A percentile compares a stretch with the other conserved stretches of the same genome.
Conservation (phyloP, 2,113 vertebrate genomes). For the Melanocharis versteri region DNA sequence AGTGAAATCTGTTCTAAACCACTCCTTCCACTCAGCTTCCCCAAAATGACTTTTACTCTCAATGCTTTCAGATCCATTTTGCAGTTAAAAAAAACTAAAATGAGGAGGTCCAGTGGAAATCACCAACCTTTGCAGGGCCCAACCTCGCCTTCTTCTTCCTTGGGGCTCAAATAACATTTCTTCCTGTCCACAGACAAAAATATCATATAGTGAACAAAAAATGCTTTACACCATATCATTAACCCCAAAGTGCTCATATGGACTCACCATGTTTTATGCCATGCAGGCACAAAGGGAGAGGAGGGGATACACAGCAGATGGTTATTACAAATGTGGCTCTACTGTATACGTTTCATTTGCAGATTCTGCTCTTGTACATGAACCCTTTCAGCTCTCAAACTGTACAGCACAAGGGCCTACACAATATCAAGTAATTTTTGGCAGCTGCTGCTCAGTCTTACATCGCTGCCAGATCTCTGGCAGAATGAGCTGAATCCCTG, state of each 20-base stretch:
- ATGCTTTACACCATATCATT: background rate
- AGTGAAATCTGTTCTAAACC: background rate
- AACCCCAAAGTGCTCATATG: background rate
- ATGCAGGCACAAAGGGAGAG: background rate
- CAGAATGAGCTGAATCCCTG: slow-evolving; percentile 39
- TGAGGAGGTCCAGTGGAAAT: background rate
- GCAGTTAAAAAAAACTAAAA: background rate
- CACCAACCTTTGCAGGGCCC: background rate
- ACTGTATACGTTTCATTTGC: slow-evolving; percentile 26
- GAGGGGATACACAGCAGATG: background rate
- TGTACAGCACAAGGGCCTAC: slow-evolving; percentile 43
- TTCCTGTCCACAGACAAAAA: background rate
- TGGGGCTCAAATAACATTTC: background rate
- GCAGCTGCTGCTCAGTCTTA: slow-evolving; percentile 48
- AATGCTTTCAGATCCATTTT: background rate
- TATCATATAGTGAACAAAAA: background rate
- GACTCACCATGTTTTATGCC: background rate
- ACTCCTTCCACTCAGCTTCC: background rate
- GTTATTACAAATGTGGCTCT: background rate
- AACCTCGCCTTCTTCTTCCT: background rate
- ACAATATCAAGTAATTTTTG: slow-evolving; percentile 61
- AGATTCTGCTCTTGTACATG: slow-evolving; percentile 16
- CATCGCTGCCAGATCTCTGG: slow-evolving; percentile 30
- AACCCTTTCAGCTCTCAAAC: background rate
- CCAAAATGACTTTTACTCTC: background rate